These are phyloP conservation scores for Orthosia gothica DNA, from an alignment of 2,888 invertebrate genomes.

Conservation along the genomic window DNA sequence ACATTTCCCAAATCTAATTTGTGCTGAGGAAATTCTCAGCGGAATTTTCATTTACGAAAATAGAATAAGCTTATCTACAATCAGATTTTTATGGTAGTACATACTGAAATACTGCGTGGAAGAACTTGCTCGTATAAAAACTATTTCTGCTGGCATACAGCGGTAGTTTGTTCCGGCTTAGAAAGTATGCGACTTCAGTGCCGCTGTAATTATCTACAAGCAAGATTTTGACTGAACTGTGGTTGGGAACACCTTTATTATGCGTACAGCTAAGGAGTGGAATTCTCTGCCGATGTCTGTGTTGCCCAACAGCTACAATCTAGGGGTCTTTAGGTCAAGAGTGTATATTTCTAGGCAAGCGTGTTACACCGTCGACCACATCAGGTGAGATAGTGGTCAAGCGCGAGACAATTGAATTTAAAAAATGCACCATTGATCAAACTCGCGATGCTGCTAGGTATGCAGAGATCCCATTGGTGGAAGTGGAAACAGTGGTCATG, in stretches of 20 bases:
- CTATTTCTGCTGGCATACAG: not conserved
- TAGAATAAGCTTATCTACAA: not conserved
- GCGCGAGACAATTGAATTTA: not conserved
- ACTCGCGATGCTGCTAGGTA: not conserved
- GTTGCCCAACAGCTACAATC: too few species aligned
- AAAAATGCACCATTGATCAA: not conserved
- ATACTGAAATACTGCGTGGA: too few species aligned
- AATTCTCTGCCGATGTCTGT: too few species aligned
- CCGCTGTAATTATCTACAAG: not conserved
- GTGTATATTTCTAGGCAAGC: too few species aligned
- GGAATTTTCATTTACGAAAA: not conserved
- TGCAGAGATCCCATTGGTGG: not conserved
- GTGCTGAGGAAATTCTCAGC: not conserved
- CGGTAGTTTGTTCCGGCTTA: not conserved
- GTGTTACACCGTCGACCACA: too few species aligned
- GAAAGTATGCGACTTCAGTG: not conserved
- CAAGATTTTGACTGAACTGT: not conserved
- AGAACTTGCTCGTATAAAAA: not conserved
- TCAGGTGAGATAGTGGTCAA: too few species aligned
- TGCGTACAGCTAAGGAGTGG: too few species aligned
- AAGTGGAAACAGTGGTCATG: not conserved
- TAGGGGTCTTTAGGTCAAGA: too few species aligned
- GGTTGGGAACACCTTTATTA: too few species aligned
- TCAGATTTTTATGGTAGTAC: not conserved
- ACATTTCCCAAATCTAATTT: constrained; percentile 14